Percentiles rank a stretch among this genome's conserved stretches.
These are phyloP conservation scores for Rhopalosiphum nymphaeae DNA, from an alignment of 2,888 invertebrate species.

Conservation along the genomic window DNA sequence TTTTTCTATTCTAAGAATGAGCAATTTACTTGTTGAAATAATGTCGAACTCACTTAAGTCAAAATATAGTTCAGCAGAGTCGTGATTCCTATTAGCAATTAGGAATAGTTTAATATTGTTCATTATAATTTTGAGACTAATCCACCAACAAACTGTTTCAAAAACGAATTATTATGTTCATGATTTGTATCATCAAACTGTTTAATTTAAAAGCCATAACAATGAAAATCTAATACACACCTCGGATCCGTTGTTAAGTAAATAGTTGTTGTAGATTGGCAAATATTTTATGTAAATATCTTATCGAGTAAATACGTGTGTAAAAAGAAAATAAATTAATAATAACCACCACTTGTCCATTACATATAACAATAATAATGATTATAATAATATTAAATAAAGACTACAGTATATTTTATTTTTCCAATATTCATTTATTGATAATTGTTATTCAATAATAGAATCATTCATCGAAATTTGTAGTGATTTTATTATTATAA, in stretches of 20 bases:
- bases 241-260: neutral
- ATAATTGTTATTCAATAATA: neutral
- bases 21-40: neutral
- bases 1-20: neutral
- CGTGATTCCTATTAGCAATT: neutral
- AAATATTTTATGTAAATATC: neutral
- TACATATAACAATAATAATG: neutral
- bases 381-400: neutral
- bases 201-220: neutral
- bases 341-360: neutral
- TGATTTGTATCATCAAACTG: neutral
- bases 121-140: neutral
- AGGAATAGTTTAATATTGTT: neutral
- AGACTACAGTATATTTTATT: neutral
- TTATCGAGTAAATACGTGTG: neutral
- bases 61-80: neutral
- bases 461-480: neutral
- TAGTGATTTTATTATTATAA: neutral
- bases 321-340: neutral
- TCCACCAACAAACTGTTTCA: neutral
- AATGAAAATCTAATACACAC: neutral
- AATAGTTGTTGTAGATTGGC: neutral
- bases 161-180: neutral
- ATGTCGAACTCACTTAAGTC: neutral
- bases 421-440: too few relatives aligned